Evolutionary conservation across 2,888 invertebrate genomes (phyloP).

Genomic region (Muschampia plurimacula): DNA sequence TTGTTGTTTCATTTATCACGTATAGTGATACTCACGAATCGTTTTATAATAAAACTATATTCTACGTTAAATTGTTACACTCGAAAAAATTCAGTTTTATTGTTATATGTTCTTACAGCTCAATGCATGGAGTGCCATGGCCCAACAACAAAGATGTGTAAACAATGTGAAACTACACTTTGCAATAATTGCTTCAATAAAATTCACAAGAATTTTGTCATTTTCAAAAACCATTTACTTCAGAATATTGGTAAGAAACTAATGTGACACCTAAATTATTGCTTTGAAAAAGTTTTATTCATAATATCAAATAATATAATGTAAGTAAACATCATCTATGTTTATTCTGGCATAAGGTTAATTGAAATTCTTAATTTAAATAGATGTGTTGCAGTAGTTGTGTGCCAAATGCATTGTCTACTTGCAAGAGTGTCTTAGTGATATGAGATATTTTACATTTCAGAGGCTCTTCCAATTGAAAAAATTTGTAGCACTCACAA

Average conservation of each 20-base stretch:
- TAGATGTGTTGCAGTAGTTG: too few species aligned
- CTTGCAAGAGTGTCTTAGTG: too few species aligned
- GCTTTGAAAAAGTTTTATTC: too few species aligned
- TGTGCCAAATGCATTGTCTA: too few species aligned
- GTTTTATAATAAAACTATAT: too few species aligned
- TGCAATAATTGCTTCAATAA: constrained; percentile 75
- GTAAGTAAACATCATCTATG: too few species aligned
- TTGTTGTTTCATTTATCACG: too few species aligned
- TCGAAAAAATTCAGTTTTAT: too few species aligned
- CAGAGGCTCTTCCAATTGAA: not conserved
- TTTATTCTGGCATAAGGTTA: not conserved
- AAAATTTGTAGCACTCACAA: constrained; percentile 62
- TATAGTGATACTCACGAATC: too few species aligned
- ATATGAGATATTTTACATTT: not conserved
- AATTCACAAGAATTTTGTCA: constrained; percentile 74
- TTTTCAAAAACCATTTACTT: constrained; percentile 73
- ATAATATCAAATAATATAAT: too few species aligned
- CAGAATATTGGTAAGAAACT: constrained; percentile 56
- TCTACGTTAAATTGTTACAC: too few species aligned
- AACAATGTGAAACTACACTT: constrained; percentile 67
- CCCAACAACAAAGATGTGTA: constrained; percentile 68
- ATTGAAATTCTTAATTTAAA: too few species aligned
- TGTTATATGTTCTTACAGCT: constrained; percentile 55
- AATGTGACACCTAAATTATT: not conserved
- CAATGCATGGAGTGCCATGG: constrained; percentile 69